Conservation (phyloP, 2,797 vertebrate species). For the Acridotheres tristis region DNA sequence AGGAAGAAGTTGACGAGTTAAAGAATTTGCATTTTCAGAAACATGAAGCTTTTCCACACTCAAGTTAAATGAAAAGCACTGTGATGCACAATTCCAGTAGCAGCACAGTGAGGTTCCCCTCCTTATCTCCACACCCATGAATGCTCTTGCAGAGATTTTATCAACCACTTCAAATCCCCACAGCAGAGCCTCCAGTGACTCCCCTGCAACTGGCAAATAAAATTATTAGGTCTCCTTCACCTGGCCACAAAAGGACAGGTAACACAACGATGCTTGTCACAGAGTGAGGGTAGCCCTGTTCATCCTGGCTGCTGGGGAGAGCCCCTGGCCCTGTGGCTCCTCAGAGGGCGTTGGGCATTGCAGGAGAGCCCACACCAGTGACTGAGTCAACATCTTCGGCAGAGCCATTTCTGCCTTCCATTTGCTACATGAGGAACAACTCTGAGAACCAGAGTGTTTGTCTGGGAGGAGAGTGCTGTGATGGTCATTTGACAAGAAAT, state of each 20-base stretch:
- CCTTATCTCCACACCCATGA: background rate
- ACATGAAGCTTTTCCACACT: background rate
- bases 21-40: background rate
- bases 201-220: background rate
- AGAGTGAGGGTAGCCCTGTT: background rate
- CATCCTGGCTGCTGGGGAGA: background rate
- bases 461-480: background rate
- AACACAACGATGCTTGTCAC: fast-evolving
- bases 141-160: background rate
- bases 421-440: background rate
- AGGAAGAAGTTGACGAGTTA: background rate
- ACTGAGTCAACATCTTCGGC: fast-evolving
- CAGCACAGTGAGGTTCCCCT: background rate
- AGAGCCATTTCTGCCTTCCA: background rate
- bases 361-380: background rate
- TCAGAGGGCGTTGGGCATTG: background rate
- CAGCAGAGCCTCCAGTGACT: background rate
- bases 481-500: background rate
- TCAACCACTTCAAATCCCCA: background rate
- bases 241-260: background rate
- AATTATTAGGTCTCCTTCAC: background rate
- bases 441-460: background rate
- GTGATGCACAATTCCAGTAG: background rate
- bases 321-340: background rate
- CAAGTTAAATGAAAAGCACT: background rate